These are phyloP conservation scores for Drosophila murphyi DNA, from an alignment of 1,140 invertebrate species.

Conservation along the genomic window DNA sequence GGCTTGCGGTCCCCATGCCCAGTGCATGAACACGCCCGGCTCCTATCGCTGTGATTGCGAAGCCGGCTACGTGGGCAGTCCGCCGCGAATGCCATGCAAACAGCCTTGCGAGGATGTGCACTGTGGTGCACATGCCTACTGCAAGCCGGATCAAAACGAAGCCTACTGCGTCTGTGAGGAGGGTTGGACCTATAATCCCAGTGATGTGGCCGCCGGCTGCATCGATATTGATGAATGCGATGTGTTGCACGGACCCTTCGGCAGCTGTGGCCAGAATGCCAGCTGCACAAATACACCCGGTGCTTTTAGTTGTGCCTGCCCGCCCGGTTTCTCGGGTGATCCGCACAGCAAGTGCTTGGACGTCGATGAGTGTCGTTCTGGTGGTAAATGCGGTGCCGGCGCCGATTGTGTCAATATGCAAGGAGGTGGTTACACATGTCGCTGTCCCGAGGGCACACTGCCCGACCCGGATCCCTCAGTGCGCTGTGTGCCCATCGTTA, in stretches of 20 bases:
- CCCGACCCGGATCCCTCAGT: conserved; percentile 92
- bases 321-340: conserved; percentile 92
- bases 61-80: conserved; percentile 92
- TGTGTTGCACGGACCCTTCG: conserved; percentile 89
- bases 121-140: conserved; percentile 94
- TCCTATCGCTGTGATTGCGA: conserved; percentile 95
- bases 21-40: conserved; percentile 93
- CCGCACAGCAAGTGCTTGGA: conserved; percentile 91
- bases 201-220: conserved; percentile 94
- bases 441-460: conserved; percentile 91
- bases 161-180: conserved; percentile 97
- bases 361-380: conserved; percentile 91
- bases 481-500: conserved; percentile 92
- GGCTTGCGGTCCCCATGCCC: conserved; percentile 91
- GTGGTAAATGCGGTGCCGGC: conserved; percentile 89
- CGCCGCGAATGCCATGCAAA: conserved; percentile 92
- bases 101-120: conserved; percentile 96
- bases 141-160: conserved; percentile 94
- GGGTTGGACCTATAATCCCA: conserved; percentile 96
- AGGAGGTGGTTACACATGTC: conserved; percentile 92
- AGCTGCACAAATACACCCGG: conserved; percentile 93
- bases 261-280: conserved; percentile 93
- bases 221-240: conserved; percentile 98
- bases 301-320: conserved; percentile 91
- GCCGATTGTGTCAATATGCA: conserved; percentile 92